Percentiles rank a stretch among this genome's conserved stretches.
Conservation (phyloP, 2,797 vertebrate species). For the Garrulus glandarius region DNA sequence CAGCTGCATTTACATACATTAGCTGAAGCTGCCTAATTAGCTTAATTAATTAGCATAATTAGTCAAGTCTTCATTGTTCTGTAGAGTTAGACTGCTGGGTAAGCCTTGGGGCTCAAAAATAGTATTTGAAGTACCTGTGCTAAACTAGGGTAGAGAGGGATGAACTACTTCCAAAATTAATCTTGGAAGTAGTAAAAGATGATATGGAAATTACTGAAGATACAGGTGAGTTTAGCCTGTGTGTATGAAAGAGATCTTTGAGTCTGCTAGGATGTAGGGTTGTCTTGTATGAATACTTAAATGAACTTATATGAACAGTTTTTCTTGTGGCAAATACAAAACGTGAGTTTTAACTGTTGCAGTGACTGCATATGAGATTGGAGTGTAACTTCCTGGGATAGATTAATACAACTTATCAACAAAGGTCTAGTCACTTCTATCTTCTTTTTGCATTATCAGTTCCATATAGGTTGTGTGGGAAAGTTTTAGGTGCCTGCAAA, state of each 20-base stretch:
- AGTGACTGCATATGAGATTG: neutral
- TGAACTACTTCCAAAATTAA: neutral
- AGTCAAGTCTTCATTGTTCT: slow-evolving; percentile 4
- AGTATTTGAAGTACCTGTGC: neutral
- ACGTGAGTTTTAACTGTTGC: neutral
- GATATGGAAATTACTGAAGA: neutral
- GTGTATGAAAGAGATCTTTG: neutral
- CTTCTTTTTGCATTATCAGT: neutral
- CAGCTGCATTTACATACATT: slow-evolving; percentile 11
- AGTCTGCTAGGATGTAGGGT: neutral
- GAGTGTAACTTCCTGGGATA: neutral
- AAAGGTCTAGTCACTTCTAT: neutral
- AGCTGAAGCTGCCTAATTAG: slow-evolving; percentile 23
- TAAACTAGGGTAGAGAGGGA: neutral
- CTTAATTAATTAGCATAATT: slow-evolving; percentile 40
- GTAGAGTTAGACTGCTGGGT: neutral
- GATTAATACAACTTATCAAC: neutral
- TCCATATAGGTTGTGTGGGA: neutral
- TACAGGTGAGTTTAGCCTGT: neutral
- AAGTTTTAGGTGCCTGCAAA: neutral
- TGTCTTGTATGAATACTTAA: neutral
- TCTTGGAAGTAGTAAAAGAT: neutral
- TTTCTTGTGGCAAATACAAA: neutral
- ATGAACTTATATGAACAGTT: neutral
- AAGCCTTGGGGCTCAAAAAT: neutral